Conservation (phyloP, 2,888 invertebrate genomes). For the Ophion ventricosus region DNA sequence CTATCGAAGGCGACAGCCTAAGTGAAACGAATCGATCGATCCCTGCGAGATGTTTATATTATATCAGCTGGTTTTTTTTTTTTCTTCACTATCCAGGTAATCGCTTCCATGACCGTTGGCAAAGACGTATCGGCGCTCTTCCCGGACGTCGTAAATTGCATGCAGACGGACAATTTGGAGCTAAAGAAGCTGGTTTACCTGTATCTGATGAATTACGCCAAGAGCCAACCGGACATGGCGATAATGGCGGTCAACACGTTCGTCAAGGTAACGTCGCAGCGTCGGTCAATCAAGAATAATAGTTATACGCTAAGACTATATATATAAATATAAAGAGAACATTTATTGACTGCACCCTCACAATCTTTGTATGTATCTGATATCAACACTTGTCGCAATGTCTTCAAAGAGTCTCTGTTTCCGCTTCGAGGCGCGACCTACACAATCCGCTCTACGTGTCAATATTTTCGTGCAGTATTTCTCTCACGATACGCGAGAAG, state of each 20-base stretch:
- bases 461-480: background rate
- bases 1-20: too few species aligned
- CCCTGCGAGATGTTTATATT: background rate
- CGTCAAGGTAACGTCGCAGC: constrained; percentile 92
- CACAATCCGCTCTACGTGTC: constrained; percentile 63
- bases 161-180: constrained; percentile 99
- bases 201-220: constrained; percentile 99
- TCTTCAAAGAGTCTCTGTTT: constrained; percentile 74
- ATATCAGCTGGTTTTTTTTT: background rate
- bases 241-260: constrained; percentile 99
- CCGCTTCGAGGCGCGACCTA: constrained; percentile 78
- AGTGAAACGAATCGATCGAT: background rate
- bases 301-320: constrained; percentile 65
- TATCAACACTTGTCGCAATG: constrained; percentile 74
- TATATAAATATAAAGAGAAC: constrained; percentile 50
- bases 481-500: background rate
- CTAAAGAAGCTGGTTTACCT: constrained; percentile 99
- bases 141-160: constrained; percentile 99
- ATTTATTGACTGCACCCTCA: constrained; percentile 69
- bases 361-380: constrained; percentile 69
- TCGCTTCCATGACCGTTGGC: constrained; percentile 99
- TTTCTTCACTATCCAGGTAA: constrained; percentile 88
- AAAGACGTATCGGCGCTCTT: constrained; percentile 99
- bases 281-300: constrained; percentile 42
- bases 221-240: constrained; percentile 99